Percentiles rank a stretch among this genome's conserved stretches.
Conservation (phyloP, 2,797 vertebrate genomes). For the Lagocephalus sceleratus region DNA sequence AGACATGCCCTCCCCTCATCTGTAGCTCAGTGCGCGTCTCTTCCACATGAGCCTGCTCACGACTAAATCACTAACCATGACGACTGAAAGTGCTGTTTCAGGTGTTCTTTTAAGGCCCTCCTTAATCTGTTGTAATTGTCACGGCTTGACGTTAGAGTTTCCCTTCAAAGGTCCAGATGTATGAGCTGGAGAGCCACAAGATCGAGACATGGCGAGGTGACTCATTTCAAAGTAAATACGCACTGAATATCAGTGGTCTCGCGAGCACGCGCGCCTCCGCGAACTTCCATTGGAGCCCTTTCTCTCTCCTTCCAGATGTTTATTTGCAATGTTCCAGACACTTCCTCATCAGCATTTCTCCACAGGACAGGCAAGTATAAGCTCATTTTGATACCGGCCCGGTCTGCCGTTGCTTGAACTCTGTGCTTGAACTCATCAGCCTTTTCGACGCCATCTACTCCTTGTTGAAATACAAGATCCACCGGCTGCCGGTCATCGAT, state of each 20-base stretch:
- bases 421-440: conserved; percentile 34
- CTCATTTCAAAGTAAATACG: conserved; percentile 73
- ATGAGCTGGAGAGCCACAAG: conserved; percentile 92
- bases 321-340: conserved; percentile 61
- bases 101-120: neutral
- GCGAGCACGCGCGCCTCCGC: neutral
- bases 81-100: neutral
- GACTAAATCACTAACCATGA: too few relatives aligned
- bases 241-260: conserved; percentile 6
- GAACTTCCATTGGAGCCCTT: conserved; percentile 4
- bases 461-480: conserved; percentile 84
- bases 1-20: too few relatives aligned
- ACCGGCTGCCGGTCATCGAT: conserved; percentile 89
- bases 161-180: conserved; percentile 88
- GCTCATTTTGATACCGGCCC: neutral
- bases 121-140: neutral
- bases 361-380: conserved; percentile 66
- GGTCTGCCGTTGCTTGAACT: too few relatives aligned
- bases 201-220: conserved; percentile 99
- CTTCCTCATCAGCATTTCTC: conserved; percentile 70
- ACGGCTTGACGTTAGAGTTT: neutral
- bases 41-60: neutral
- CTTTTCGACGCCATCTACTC: conserved; percentile 76
- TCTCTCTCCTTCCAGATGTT: conserved; percentile 57
- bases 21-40: too few relatives aligned